These are phyloP conservation scores for Chrysochloris asiatica DNA, from an alignment of 2,113 vertebrate genomes.

Conservation along the genomic window DNA sequence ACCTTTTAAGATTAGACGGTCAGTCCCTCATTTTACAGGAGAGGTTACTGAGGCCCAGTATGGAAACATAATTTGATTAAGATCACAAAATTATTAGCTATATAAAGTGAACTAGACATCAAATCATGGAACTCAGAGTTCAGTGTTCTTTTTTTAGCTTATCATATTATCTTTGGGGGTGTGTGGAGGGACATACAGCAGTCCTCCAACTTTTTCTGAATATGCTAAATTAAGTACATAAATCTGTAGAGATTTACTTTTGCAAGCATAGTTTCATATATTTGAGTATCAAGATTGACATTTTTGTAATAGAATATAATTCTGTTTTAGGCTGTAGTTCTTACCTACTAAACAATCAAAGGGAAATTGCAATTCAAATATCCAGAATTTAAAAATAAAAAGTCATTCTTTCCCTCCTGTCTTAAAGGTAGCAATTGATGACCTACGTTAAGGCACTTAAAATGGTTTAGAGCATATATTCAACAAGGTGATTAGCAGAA, in stretches of 20 bases:
- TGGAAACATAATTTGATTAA: background rate
- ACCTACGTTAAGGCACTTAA: background rate
- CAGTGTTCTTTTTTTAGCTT: background rate
- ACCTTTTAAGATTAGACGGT: background rate
- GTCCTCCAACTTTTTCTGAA: background rate
- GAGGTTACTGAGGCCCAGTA: background rate
- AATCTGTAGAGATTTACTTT: background rate
- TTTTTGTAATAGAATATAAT: background rate
- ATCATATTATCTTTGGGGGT: background rate
- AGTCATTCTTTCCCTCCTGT: background rate
- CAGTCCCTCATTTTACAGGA: background rate
- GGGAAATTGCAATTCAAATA: conserved; percentile 1
- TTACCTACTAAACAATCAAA: background rate
- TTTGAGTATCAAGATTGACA: background rate
- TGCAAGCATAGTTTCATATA: background rate
- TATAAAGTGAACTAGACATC: background rate
- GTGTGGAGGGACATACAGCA: background rate
- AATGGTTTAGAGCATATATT: background rate
- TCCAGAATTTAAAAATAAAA: background rate
- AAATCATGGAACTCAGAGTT: background rate
- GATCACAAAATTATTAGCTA: background rate
- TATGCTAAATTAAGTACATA: background rate
- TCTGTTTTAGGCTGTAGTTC: background rate
- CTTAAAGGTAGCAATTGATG: background rate
- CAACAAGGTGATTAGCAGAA: background rate